Conservation (phyloP, 1,140 invertebrate genomes). For the Eueides isabella region DNA sequence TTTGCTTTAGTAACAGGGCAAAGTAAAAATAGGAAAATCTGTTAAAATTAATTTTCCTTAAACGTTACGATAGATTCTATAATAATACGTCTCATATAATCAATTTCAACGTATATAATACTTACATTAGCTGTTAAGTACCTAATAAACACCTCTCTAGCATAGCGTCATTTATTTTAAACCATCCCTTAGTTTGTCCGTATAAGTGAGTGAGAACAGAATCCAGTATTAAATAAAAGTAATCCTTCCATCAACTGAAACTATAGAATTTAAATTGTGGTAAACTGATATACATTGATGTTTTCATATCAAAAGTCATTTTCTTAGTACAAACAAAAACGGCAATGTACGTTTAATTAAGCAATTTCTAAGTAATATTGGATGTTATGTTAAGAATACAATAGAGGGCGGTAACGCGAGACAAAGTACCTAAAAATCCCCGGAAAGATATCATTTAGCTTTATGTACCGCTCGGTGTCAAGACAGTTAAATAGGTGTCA, state of each 20-base stretch:
- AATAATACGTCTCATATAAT: neutral
- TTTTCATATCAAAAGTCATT: neutral
- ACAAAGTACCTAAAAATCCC: conserved; percentile 7
- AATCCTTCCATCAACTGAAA: neutral
- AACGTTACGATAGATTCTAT: neutral
- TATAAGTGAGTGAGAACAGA: conserved; percentile 13
- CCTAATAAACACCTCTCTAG: neutral
- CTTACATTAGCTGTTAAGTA: neutral
- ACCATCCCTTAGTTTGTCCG: neutral
- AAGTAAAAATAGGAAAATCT: no score
- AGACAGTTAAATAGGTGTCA: conserved; percentile 5
- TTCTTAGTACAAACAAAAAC: neutral
- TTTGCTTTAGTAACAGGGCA: no score
- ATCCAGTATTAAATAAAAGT: neutral
- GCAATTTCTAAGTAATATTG: neutral
- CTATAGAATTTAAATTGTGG: neutral
- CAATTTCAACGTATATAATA: neutral
- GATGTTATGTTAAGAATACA: neutral
- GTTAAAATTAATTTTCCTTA: no score
- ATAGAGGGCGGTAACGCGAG: neutral
- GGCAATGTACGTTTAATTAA: neutral
- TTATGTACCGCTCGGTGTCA: conserved; percentile 4
- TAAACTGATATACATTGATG: neutral
- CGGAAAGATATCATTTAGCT: conserved; percentile 3
- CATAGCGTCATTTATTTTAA: conserved; percentile 1